Conservation (phyloP, 2,797 vertebrate genomes). For the Margarornis squamiger region DNA sequence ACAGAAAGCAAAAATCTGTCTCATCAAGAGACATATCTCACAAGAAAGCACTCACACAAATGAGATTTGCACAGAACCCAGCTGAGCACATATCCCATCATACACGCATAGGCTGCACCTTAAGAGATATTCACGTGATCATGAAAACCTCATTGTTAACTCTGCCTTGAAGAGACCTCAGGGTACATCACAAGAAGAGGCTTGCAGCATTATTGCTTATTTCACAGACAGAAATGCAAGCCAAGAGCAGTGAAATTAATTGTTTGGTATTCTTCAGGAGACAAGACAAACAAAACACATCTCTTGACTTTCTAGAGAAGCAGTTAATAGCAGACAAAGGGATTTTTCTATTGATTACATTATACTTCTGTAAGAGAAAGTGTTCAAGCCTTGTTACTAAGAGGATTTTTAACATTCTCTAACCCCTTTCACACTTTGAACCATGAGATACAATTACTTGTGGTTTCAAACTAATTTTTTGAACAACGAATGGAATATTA, state of each 20-base stretch:
- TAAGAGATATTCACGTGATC: background rate
- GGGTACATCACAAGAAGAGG: background rate
- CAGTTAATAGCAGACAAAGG: background rate
- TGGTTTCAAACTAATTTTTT: background rate
- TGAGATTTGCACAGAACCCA: background rate
- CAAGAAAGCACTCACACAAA: background rate
- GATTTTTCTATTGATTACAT: background rate
- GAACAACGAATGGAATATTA: background rate
- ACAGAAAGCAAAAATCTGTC: background rate
- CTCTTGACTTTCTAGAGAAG: background rate
- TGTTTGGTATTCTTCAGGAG: background rate
- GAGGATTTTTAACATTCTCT: background rate
- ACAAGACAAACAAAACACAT: background rate
- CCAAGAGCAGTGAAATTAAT: background rate
- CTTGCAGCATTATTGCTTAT: background rate
- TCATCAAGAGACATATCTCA: background rate
- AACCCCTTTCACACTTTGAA: background rate
- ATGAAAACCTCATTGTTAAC: background rate
- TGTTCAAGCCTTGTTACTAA: background rate
- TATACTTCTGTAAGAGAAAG: background rate
- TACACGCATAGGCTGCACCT: background rate
- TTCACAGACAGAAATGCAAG: background rate
- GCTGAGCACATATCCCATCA: background rate
- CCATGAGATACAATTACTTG: background rate
- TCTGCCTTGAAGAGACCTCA: background rate